Evolutionary conservation across 2,888 invertebrate species (phyloP).

Genomic region (Diaphora mendica): DNA sequence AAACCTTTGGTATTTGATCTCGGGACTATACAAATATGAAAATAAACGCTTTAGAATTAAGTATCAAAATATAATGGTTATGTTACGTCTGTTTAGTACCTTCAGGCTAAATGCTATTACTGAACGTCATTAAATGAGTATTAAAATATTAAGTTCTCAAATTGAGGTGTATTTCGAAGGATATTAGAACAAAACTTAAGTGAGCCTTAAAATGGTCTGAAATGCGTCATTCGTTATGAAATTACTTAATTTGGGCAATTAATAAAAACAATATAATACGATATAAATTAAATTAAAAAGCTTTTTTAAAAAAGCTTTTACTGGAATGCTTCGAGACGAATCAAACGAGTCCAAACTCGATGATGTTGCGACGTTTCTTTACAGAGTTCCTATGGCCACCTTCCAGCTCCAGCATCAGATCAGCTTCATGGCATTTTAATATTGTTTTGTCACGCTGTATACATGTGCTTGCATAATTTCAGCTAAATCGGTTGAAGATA

Average conservation of each 20-base stretch:
- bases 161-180: constrained; percentile 23
- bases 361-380: too few relatives aligned
- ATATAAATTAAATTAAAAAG: too few relatives aligned
- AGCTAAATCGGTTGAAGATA: too few relatives aligned
- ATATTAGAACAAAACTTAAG: constrained; percentile 17
- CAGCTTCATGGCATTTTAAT: too few relatives aligned
- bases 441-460: too few relatives aligned
- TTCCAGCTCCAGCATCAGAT: too few relatives aligned
- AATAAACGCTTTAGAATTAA: constrained; percentile 20
- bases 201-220: background rate
- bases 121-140: constrained; percentile 60
- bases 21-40: constrained; percentile 19
- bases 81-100: constrained; percentile 63
- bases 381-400: too few relatives aligned
- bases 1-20: constrained; percentile 58
- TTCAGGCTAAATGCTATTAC: constrained; percentile 71
- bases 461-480: too few relatives aligned
- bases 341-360: too few relatives aligned
- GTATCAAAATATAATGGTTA: constrained; percentile 58
- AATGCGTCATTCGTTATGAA: background rate
- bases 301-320: too few relatives aligned
- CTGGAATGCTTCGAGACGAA: too few relatives aligned
- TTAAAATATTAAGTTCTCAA: constrained; percentile 46
- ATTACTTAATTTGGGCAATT: background rate
- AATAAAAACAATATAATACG: too few relatives aligned